phyloP scores from a whole-genome alignment of 2,888 invertebrate species.

The Spatulosminthurus flaviceps region DNA sequence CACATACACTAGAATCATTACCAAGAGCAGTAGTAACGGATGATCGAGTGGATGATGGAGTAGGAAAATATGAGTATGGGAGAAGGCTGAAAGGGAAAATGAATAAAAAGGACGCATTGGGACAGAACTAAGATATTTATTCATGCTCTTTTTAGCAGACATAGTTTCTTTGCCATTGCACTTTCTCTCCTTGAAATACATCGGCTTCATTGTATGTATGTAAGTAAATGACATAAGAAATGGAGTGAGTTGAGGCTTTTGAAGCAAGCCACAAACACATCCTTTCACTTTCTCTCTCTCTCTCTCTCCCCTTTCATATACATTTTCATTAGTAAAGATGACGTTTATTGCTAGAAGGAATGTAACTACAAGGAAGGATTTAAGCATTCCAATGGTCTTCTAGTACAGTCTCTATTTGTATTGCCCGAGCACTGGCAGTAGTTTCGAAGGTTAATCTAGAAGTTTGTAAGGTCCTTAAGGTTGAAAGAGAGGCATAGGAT shows the following conservation, averaged over 20 bases:
- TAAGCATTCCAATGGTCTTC: too few relatives aligned
- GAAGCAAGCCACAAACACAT: slow-evolving; percentile 11
- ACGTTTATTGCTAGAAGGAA: not conserved
- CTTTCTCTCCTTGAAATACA: too few relatives aligned
- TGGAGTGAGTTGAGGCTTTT: not conserved
- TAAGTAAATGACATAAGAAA: too few relatives aligned
- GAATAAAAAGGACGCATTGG: slow-evolving; percentile 14
- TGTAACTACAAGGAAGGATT: too few relatives aligned
- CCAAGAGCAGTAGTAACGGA: not conserved
- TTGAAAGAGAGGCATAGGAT: too few relatives aligned
- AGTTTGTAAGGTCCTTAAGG: too few relatives aligned
- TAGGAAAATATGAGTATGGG: not conserved
- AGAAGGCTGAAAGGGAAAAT: not conserved
- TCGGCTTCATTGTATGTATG: too few relatives aligned
- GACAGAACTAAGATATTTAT: not conserved
- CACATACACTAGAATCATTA: not conserved
- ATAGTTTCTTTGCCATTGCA: not conserved
- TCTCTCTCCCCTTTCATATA: not conserved
- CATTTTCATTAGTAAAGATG: slow-evolving; percentile 2
- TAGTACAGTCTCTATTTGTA: too few relatives aligned
- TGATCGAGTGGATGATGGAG: not conserved
- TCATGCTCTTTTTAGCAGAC: not conserved
- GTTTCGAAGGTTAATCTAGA: too few relatives aligned
- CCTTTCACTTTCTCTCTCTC: too few relatives aligned
- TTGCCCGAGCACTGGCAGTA: too few relatives aligned